Base-by-base conservation (phyloP, 2,888 invertebrate genomes). In the Mythimna pallens region DNA sequence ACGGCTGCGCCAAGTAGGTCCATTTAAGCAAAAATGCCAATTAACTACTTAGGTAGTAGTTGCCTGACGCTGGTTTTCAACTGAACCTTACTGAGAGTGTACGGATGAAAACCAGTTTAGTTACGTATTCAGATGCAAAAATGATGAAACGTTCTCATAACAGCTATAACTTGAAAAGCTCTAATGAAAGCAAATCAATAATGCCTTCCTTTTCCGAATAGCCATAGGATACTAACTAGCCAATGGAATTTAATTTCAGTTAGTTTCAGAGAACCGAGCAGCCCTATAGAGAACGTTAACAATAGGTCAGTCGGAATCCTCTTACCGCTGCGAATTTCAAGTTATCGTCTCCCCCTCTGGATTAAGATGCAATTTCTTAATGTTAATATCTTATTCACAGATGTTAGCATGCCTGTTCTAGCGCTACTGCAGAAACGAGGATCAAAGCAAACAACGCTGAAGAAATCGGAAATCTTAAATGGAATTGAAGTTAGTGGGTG, bases 281-380 rank as follows among this genome's bases (percentile, higher is more conserved):
- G 9, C 71, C 65, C 75, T 82, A 68, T 59, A 59, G 67, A 65
- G 54, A 61, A 34, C 54, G 67, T 83, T 75, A 80, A 85, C 85
- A 84, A 72, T 68, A 74, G 71, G 52, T 67, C 66, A 75, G 64
- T 20, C 68, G 30, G 64, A 83, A 81, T 83, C 81, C 81, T 80
- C 83, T 85, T 78, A 83, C 63, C 61, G 65, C 67, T 67, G 69
- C 65, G 70, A 63, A 78, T 84, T 68, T 78, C 74, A 74, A 81
- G 68, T 81, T 85, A 84, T 83, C 75, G 70, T 57, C 59, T 70
- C 36, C 65, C 67, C 62, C 34, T 69, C 62, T 36, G 64, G 59
- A 70, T 68, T 47, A 70, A 36, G 71, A 71, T 69, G 83, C 81
- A 80, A 73, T 82, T 70, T 80, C 83, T 62, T 47, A 47, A 47